Evolutionary conservation across 2,888 invertebrate species (phyloP).

Genomic region (Drosophila limbata): DNA sequence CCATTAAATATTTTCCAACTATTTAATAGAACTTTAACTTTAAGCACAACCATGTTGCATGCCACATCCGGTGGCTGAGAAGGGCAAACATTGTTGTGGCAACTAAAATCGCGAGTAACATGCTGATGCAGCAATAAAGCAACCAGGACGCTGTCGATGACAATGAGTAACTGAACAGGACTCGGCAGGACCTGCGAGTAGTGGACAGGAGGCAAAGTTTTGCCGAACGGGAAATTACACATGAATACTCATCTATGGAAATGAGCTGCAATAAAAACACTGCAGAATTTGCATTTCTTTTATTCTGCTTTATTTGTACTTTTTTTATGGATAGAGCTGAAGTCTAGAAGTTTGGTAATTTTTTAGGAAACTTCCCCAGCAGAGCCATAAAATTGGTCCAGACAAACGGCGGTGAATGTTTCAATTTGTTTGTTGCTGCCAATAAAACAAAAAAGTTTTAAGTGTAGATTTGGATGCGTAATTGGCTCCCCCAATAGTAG

Average conservation of each 20-base stretch:
- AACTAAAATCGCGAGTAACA: slow-evolving; percentile 17
- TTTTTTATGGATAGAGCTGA: slow-evolving; percentile 2
- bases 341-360: slow-evolving; percentile 18
- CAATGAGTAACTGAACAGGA: slow-evolving; percentile 35
- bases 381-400: slow-evolving; percentile 29
- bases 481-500: background rate
- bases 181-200: slow-evolving; percentile 19
- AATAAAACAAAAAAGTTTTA: slow-evolving; percentile 35
- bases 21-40: background rate
- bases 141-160: slow-evolving; percentile 33
- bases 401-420: slow-evolving; percentile 13
- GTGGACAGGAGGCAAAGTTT: slow-evolving; percentile 42
- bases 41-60: background rate
- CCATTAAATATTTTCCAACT: background rate
- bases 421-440: slow-evolving; percentile 4
- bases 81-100: slow-evolving; percentile 10
- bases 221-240: slow-evolving; percentile 28
- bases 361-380: slow-evolving; percentile 4
- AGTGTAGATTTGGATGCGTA: slow-evolving; percentile 11
- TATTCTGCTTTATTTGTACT: slow-evolving; percentile 9
- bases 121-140: slow-evolving; percentile 58
- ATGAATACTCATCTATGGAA: slow-evolving; percentile 8
- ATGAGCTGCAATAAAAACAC: slow-evolving; percentile 27
- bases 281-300: slow-evolving; percentile 30
- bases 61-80: slow-evolving; percentile 8